Evolutionary conservation across 2,888 invertebrate species (phyloP), one percentile per base, ranked within the genome.

Genomic region (Xanthia icteritia): DNA sequence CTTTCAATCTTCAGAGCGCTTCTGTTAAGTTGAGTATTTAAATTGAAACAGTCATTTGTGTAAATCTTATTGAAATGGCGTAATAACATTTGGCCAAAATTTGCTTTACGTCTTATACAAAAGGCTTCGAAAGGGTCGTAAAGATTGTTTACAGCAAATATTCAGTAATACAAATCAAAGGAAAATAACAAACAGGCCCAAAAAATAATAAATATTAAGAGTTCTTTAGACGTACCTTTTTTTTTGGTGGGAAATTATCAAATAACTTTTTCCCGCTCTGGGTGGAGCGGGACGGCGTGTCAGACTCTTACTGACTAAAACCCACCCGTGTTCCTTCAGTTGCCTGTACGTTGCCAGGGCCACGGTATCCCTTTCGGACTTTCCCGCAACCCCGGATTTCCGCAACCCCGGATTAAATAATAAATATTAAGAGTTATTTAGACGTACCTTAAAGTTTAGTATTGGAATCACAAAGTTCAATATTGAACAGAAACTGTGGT

Each of bases 151-250:
- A 81, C 75, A 80, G 31, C 60, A 76, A 70, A 86, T 73, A 77
- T 82, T 74, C 58, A 58, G 60, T 69, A 60, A 58, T 71, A 77
- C 31, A 73, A 82, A 82, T 81, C 58, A 79, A 82, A 81, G 72
- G 45, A 76, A 66, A 81, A 72, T 77, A 79, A 60, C 36, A 68
- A 75, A 74, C 76, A 71, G 60, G 51, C 42, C 45, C n/a, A 27
- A 23, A 69, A 81, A 67, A 73, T 77, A 85, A 86, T 82, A 79
- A 88, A 83, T 78, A 88, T 79, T 73, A 68, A 68, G 71, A 73
- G 67, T 79, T 78, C 36, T 77, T 76, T 64, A n/a, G 54, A 61
- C 56, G 70, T 76, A 67, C 61, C 67, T 27, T 70, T n/a, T n/a
- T n/a, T n/a, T n/a, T n/a, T n/a, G n/a, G n/a, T n/a, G n/a, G n/a